phyloP scores from a whole-genome alignment of 2,113 vertebrate genomes.

The Phylloscopus whistleri region DNA sequence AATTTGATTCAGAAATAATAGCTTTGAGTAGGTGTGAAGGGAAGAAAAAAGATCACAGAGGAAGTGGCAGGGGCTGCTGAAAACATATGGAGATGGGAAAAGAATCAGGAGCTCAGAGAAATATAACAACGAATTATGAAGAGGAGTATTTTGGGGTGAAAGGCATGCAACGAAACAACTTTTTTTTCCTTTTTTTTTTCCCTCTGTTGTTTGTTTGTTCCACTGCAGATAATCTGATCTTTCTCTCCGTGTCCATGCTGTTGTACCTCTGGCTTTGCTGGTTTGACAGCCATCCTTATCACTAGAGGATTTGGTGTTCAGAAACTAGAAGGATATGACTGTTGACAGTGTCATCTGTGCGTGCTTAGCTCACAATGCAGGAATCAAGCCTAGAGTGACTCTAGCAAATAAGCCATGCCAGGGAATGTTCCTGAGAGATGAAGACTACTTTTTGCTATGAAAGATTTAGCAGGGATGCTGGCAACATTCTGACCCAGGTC shows the following conservation, averaged over 20 bases:
- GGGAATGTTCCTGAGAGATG: neutral
- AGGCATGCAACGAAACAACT: neutral
- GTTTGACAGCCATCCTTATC: neutral
- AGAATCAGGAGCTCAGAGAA: neutral
- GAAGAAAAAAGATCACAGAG: slow-evolving; percentile 19
- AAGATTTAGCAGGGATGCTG: neutral
- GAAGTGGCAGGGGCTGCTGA: slow-evolving; percentile 14
- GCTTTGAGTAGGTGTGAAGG: slow-evolving; percentile 40
- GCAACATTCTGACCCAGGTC: neutral
- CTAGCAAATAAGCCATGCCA: neutral
- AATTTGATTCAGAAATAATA: slow-evolving; percentile 43
- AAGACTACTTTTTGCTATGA: neutral
- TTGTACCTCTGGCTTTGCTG: neutral
- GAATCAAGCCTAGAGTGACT: neutral
- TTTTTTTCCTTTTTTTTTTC: accelerated
- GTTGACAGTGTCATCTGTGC: neutral
- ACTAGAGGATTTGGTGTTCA: neutral
- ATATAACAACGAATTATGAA: neutral
- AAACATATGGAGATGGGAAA: neutral
- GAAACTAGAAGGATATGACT: neutral
- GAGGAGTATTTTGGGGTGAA: neutral
- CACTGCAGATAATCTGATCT: neutral
- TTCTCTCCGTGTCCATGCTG: neutral
- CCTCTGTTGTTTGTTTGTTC: neutral
- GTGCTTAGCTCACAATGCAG: neutral